These are phyloP conservation scores for Elysia crispata DNA, from an alignment of 2,888 invertebrate species.

Conservation along the genomic window DNA sequence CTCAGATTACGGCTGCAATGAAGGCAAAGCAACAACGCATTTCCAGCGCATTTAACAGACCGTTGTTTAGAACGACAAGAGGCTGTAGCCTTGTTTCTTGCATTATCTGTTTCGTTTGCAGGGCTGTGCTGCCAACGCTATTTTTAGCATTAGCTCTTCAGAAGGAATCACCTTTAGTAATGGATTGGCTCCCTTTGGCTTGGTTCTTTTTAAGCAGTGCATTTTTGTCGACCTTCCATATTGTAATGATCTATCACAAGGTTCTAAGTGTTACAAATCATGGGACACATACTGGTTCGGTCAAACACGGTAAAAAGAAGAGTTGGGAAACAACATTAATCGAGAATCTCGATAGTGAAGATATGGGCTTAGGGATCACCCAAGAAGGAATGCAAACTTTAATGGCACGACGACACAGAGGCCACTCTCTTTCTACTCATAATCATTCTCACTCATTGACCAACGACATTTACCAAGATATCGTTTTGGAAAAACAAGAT, in stretches of 20 bases:
- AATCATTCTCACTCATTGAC: not conserved
- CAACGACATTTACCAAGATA: not conserved
- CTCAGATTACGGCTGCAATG: not conserved
- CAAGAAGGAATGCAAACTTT: too few relatives aligned
- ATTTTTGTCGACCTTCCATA: not conserved
- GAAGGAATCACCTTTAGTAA: conserved; percentile 25
- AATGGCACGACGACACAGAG: too few relatives aligned
- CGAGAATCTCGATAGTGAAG: too few relatives aligned
- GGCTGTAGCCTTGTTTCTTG: conserved; percentile 15
- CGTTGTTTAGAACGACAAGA: not conserved
- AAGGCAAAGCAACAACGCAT: too few relatives aligned
- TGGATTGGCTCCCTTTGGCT: conserved; percentile 19
- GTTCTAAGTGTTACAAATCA: not conserved
- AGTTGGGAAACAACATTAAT: too few relatives aligned
- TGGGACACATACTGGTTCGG: not conserved
- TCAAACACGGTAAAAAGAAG: too few relatives aligned
- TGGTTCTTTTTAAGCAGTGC: not conserved
- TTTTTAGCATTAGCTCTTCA: conserved; percentile 15
- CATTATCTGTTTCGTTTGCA: conserved; percentile 6
- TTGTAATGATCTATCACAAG: conserved; percentile 5
- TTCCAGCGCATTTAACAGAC: not conserved
- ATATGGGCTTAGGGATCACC: too few relatives aligned
- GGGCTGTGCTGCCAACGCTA: conserved; percentile 3
- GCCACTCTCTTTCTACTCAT: not conserved
- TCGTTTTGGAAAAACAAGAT: not conserved